Percentiles rank a stretch among this genome's conserved stretches.
Conservation (phyloP, 2,888 invertebrate species). For the Hirtodrosophila duncani region DNA sequence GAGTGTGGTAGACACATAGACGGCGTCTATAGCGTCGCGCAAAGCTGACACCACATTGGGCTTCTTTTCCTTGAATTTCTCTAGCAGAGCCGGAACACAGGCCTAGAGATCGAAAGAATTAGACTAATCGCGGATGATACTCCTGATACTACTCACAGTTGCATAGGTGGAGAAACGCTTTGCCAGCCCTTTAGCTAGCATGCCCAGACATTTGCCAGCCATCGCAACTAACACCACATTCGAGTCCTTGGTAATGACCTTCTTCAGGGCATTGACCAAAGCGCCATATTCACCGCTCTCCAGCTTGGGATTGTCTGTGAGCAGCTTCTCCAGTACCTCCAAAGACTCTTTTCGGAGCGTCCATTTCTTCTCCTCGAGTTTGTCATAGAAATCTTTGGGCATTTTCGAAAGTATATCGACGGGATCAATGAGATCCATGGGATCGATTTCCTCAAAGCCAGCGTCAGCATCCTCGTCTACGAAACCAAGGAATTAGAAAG, state of each 20-base stretch:
- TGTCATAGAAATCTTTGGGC: conserved; percentile 97
- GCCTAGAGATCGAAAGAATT: conserved; percentile 74
- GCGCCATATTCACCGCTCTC: conserved; percentile 96
- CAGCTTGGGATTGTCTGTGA: conserved; percentile 87
- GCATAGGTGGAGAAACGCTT: conserved; percentile 93
- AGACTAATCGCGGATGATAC: background rate
- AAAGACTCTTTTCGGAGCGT: conserved; percentile 95
- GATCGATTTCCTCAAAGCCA: conserved; percentile 85
- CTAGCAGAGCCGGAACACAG: conserved; percentile 88
- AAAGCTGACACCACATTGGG: conserved; percentile 91
- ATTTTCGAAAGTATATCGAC: conserved; percentile 95
- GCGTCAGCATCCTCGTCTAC: conserved; percentile 79
- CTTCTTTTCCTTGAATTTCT: conserved; percentile 99
- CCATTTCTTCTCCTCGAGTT: conserved; percentile 97
- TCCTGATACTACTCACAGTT: conserved; percentile 66
- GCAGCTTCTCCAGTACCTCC: conserved; percentile 87
- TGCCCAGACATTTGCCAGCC: conserved; percentile 89
- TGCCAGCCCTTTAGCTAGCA: conserved; percentile 91
- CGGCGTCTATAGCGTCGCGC: conserved; percentile 93
- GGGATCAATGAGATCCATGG: conserved; percentile 93
- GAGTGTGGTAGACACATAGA: conserved; percentile 88
- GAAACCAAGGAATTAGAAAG: conserved; percentile 25
- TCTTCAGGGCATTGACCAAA: conserved; percentile 90
- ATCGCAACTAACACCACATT: conserved; percentile 95
- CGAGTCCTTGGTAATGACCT: conserved; percentile 94